Evolutionary conservation across 2,797 vertebrate genomes (phyloP), one percentile per base, ranked within the genome.

Genomic region (Chaetodon trifasciatus): DNA sequence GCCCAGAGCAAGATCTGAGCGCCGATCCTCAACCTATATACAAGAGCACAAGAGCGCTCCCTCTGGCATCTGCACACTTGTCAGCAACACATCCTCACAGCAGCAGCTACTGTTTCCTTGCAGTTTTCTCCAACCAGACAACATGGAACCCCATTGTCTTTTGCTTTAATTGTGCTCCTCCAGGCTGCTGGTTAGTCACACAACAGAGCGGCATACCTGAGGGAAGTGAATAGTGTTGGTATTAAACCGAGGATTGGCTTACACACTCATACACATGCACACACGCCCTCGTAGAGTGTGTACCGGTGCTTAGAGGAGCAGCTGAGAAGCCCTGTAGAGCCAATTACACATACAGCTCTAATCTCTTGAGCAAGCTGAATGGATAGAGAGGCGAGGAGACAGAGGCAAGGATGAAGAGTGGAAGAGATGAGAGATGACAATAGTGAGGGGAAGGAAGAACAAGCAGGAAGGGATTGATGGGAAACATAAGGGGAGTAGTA

Each of bases 311-410:
- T 80, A 71, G 66, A 83, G 80, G 70, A 80, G 83, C 77, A 28
- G 58, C 76, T 37, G 72, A 69, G 82, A 84, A 79, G 77, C 88
- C 87, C 89, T 82, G 85, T 81, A 91, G 90, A 91, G 84, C 91
- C 90, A 93, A 94, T 94, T 92, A 93, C 85, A 83, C 86, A 72
- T 65, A 69, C 39, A 76, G 52, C 86, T 89, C 70, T 91, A 85
- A 89, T 89, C 84, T 90, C 88, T 68, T 60, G 81, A 90, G 83
- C 60, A 72, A 68, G 61, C 64, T 50, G 46, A 81, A 83, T 39
- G 70, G 73, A 82, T 58, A 46, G 78, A 68, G 61, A 77, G 23
- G 55, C 67, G 44, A 47, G 28, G 19, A 76, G 47, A 47, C 44
- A 65, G 58, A 37, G 61, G 57, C 24, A 11, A 19, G 6, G 39